A percentile compares a stretch with the other conserved stretches of the same genome.
These are phyloP conservation scores for Theropithecus gelada DNA, from an alignment of 2,113 vertebrate species.

Conservation along the genomic window DNA sequence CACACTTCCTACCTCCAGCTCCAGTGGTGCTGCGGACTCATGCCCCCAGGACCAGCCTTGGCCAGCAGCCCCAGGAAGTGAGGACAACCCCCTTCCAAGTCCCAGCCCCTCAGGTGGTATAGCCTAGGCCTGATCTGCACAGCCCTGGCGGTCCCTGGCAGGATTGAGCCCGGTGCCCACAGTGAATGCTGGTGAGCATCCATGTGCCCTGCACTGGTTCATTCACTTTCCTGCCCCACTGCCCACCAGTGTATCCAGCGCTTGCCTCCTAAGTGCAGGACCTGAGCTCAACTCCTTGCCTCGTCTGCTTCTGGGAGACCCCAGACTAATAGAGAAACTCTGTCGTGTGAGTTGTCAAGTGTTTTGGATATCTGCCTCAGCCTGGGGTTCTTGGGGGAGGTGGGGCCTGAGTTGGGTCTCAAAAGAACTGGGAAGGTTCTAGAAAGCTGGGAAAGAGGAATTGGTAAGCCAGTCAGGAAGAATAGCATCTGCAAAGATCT, in stretches of 20 bases:
- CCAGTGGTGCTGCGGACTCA: rapidly evolving
- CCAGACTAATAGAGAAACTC: neutral
- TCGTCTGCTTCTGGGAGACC: neutral
- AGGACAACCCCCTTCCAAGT: no score
- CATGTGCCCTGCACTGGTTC: neutral
- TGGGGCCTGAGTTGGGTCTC: no score
- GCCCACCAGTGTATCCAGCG: neutral
- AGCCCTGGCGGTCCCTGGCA: neutral
- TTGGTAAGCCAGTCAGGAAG: no score
- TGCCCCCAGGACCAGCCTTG: neutral
- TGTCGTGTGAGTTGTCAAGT: neutral
- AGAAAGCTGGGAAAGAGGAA: neutral
- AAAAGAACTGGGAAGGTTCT: neutral
- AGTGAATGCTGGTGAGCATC: no score
- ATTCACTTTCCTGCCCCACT: neutral
- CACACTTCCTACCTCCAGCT: neutral
- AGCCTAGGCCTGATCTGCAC: neutral
- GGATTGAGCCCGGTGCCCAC: neutral
- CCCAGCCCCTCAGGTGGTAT: neutral
- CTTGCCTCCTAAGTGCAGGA: neutral
- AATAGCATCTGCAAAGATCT: neutral
- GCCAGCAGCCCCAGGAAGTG: neutral
- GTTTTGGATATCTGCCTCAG: neutral
- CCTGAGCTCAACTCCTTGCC: neutral
- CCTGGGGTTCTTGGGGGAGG: neutral